Base-by-base conservation (phyloP, 1,140 invertebrate genomes). In the Aphidius ervi region DNA sequence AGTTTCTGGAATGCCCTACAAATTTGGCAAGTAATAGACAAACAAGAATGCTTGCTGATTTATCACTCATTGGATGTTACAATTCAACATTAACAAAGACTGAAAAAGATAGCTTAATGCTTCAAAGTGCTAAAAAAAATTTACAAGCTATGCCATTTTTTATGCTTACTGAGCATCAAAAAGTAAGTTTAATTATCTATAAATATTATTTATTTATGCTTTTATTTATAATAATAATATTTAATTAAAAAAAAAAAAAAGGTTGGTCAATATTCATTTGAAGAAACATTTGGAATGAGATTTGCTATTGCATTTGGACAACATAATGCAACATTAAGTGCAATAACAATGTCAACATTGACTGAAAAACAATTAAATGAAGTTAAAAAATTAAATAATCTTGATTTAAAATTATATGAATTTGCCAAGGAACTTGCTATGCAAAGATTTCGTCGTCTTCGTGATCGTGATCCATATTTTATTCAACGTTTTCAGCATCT, bases 11-110 rank as follows among this genome's bases (percentile, higher is more conserved):
- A 31, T 99, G 97, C 77, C 86, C 87, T 7, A 88, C 90, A 70
- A 99, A 99, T 85, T 81, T 99, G 69, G 97, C 95, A 9, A 88
- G 88, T 67, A 99, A 99, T 81, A 84, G 97, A 60, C 96, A 99
- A 81, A 98, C 97, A 1, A 82, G 97, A 67, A 99, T 99, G 97
- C 77, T 99, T 63, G 93, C 96, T 43, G 94, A 98, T 83, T 81
- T 99, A 63, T 91, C 91, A 58, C 82, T 97, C 49, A 89, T 99
- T 20, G 94, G 95, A 56, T 99, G 97, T 79, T 99, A 99, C 81
- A 95, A 97, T 78, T 88, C 84, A 45, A 88, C 87, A 20, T 85
- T 89, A 47, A 90, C 92, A 40, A 76, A 80, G 48, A 75, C 82
- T 46, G 87, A 90, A 68, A 81, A 91, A 52, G 88, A 95, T 74